A percentile compares a stretch with the other conserved stretches of the same genome.
Evolutionary conservation across 2,797 vertebrate genomes (phyloP).

Genomic region (Hephaestus fuliginosus): DNA sequence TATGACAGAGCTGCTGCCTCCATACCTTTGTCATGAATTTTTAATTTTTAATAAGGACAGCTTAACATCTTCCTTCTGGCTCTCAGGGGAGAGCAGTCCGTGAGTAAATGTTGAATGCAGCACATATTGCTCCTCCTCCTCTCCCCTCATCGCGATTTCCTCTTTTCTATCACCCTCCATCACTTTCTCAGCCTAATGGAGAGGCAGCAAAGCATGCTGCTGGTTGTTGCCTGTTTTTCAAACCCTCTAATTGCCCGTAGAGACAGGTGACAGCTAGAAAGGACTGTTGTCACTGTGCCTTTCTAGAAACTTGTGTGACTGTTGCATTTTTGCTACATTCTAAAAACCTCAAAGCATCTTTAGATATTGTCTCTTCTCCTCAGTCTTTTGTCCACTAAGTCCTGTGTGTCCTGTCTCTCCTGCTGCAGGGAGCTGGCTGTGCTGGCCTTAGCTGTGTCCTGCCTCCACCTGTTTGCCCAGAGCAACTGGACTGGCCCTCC

Average conservation of each 20-base stretch:
- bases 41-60: slow-evolving; percentile 79
- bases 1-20: slow-evolving; percentile 2
- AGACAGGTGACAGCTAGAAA: slow-evolving; percentile 6
- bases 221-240: neutral
- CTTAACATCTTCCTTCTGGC: slow-evolving; percentile 55
- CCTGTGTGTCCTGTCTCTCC: slow-evolving; percentile 20
- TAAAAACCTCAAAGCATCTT: neutral
- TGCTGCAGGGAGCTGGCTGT: slow-evolving; percentile 87
- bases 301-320: neutral
- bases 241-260: slow-evolving; percentile 10
- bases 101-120: slow-evolving; percentile 42
- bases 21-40: slow-evolving; percentile 71
- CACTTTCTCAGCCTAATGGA: slow-evolving; percentile 30
- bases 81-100: slow-evolving; percentile 40
- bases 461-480: slow-evolving; percentile 94
- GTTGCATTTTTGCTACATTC: neutral
- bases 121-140: slow-evolving; percentile 11
- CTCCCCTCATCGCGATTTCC: slow-evolving; percentile 17
- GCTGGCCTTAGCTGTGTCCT: slow-evolving; percentile 90
- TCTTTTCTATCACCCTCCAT: slow-evolving; percentile 19
- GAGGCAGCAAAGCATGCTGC: slow-evolving; percentile 16
- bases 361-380: neutral
- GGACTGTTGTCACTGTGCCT: neutral
- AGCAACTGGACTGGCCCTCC: slow-evolving; percentile 97
- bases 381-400: slow-evolving; percentile 10